phyloP scores from a whole-genome alignment of 2,888 invertebrate genomes.

The Lochmaea capreae region DNA sequence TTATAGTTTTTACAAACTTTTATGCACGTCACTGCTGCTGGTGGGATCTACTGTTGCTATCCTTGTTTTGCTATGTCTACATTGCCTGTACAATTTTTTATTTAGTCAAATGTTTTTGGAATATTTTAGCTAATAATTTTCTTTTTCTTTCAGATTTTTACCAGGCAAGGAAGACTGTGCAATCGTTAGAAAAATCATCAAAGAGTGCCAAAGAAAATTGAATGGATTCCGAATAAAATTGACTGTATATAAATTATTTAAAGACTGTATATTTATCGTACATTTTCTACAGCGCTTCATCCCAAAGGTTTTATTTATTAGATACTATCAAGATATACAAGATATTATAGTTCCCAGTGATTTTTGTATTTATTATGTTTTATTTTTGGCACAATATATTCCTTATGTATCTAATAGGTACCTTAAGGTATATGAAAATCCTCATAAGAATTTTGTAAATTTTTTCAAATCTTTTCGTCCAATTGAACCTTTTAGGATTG shows the following conservation, averaged over 20 bases:
- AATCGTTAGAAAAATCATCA: conserved; percentile 37
- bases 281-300: conserved; percentile 34
- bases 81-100: too few species aligned
- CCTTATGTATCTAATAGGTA: neutral
- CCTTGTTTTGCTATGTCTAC: too few species aligned
- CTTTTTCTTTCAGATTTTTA: conserved; percentile 69
- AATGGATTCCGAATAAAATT: conserved; percentile 1
- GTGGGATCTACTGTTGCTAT: too few species aligned
- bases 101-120: neutral
- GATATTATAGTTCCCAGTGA: too few species aligned
- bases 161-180: conserved; percentile 67
- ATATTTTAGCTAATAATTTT: neutral
- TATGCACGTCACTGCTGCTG: too few species aligned
- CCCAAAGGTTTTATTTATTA: conserved; percentile 41
- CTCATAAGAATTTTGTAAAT: neutral
- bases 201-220: conserved; percentile 40
- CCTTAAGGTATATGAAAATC: neutral
- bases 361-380: neutral
- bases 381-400: neutral
- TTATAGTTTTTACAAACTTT: too few species aligned
- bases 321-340: neutral
- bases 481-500: conserved; percentile 8
- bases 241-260: conserved; percentile 34
- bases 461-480: neutral
- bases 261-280: conserved; percentile 43